Base-by-base conservation (phyloP, 2,888 invertebrate species). In the Luperina nickerlii region DNA sequence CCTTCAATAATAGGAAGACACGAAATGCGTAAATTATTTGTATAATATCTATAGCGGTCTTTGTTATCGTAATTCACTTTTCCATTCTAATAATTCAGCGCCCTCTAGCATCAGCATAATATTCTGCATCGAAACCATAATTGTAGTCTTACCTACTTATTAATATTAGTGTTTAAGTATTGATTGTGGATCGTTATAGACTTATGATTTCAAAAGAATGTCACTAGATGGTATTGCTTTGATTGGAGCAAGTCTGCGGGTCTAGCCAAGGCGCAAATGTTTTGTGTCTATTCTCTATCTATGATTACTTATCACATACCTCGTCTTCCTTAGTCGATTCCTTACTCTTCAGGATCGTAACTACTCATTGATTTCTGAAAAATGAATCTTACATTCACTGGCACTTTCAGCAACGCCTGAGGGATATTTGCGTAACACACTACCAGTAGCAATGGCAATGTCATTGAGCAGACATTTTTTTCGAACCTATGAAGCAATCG, bases 151-250 rank as follows among this genome's bases (percentile, higher is more conserved):
- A 65, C 32, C 27, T 13, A 32, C 27, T n/a, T 76, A n/a, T 15
- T 42, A 9, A 63, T 24, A 20, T n/a, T 27, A 18, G 18, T 57
- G 6, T 48, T 66, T 45, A 18, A 6, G 4, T 32, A 57, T 76
- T 66, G 54, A 76, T 32, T 57, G 6, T 18, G 1, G 15, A 54
- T 20, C 9, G 18, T 6, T 45, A 42, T 3, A 66, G 0, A 15
- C 20, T 24, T 48, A 57, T 2, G 3, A 67, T 24, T 77, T 67
- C 38, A 8, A 77, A 60, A 24, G 0, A 77, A 72, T 62, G 45
- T 45, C 24, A 54, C n/a, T 68, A 80, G 73, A 62, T 80, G 79
- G 80, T n/a, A 15, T 32, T 79, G 15, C 72, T 8, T n/a, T 51
- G 1, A n/a, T n/a, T 51, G 2, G 2, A 42, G 6, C 2, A 13